A percentile compares a stretch with the other conserved stretches of the same genome.
phyloP scores from a whole-genome alignment of 2,797 vertebrate genomes.

The Aplochiton taeniatus region DNA sequence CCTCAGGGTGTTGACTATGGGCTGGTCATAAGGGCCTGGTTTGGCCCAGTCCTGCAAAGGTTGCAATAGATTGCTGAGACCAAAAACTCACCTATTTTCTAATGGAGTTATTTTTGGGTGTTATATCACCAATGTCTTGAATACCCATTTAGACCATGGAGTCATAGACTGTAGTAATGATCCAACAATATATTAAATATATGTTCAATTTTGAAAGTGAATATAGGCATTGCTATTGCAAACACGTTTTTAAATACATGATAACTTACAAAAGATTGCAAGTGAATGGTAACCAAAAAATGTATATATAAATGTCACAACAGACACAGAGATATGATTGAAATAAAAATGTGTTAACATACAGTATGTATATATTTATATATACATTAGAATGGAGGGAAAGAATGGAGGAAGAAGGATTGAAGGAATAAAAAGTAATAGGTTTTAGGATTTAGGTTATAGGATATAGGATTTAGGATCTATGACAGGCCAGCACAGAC shows the following conservation, averaged over 20 bases:
- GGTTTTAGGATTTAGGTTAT: not conserved
- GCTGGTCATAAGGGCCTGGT: constrained; percentile 89
- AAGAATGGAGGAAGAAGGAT: not conserved
- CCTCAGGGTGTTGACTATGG: constrained; percentile 83
- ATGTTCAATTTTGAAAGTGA: too few relatives aligned
- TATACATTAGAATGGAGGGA: not conserved
- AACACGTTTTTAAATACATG: too few relatives aligned
- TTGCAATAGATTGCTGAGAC: not conserved
- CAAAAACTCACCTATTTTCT: too few relatives aligned
- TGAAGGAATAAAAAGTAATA: not conserved
- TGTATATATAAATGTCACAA: not conserved
- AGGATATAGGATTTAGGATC: not conserved
- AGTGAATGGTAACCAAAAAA: not conserved
- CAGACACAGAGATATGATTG: not conserved
- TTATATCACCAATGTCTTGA: not conserved
- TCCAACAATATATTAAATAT: too few relatives aligned
- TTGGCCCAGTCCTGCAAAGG: constrained; percentile 88
- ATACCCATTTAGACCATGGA: too few relatives aligned
- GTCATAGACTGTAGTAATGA: too few relatives aligned
- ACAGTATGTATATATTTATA: too few relatives aligned
- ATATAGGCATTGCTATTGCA: too few relatives aligned
- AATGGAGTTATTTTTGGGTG: too few relatives aligned
- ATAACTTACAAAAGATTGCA: too few relatives aligned
- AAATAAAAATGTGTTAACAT: not conserved
- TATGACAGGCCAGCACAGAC: not conserved